Percentiles rank a stretch among this genome's conserved stretches.
These are phyloP conservation scores for Phaedon cochleariae DNA, from an alignment of 2,888 invertebrate species.

Conservation along the genomic window DNA sequence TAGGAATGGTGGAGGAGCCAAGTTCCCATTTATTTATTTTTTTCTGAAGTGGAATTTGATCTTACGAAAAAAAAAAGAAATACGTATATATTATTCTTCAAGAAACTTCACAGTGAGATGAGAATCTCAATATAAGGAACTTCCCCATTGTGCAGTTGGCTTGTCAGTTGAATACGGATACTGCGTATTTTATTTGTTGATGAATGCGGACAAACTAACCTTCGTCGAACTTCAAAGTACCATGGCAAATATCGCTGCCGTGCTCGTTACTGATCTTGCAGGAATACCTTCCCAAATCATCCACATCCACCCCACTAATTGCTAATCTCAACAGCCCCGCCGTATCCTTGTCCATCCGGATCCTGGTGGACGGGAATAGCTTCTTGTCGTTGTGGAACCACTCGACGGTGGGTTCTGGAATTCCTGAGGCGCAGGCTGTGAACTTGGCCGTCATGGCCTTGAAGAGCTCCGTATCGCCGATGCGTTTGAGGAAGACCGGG, in stretches of 20 bases:
- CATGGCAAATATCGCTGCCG: conserved; percentile 83
- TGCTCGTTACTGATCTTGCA: conserved; percentile 85
- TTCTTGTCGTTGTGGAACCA: conserved; percentile 84
- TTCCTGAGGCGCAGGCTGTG: conserved; percentile 90
- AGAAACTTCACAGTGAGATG: too few relatives aligned
- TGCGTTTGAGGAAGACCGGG: conserved; percentile 87
- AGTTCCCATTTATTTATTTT: too few relatives aligned
- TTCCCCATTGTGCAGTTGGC: too few relatives aligned
- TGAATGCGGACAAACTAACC: conserved; percentile 37
- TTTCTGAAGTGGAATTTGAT: too few relatives aligned
- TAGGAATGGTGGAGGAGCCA: too few relatives aligned
- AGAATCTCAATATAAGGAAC: too few relatives aligned
- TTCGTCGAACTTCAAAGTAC: conserved; percentile 78
- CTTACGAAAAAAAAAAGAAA: too few relatives aligned
- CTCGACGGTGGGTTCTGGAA: conserved; percentile 88
- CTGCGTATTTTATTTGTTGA: too few relatives aligned
- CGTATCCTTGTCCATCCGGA: conserved; percentile 82
- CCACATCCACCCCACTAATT: conserved; percentile 78
- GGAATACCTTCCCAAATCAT: conserved; percentile 86
- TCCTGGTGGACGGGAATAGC: conserved; percentile 82
- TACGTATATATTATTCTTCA: too few relatives aligned
- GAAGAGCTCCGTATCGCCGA: conserved; percentile 87
- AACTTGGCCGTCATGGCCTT: conserved; percentile 91
- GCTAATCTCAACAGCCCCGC: conserved; percentile 84
- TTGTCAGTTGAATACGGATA: too few relatives aligned